phyloP scores from a whole-genome alignment of 2,888 invertebrate species.

The Dicranocentrus wangi region DNA sequence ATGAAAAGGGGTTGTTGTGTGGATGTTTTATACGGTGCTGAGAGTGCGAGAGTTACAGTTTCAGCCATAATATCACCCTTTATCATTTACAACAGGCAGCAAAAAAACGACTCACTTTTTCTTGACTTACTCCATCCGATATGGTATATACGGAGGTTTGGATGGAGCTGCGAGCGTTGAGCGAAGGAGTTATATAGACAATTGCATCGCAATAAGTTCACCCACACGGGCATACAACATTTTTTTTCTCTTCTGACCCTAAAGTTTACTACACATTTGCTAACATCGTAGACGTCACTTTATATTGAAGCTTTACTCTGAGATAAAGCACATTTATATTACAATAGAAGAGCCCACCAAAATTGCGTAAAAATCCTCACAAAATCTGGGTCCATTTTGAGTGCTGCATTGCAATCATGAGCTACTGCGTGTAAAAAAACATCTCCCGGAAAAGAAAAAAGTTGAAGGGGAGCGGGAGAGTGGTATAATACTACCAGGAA shows the following conservation, averaged over 20 bases:
- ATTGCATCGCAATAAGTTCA: conserved; percentile 42
- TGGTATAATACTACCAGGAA: too few species aligned
- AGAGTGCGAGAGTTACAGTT: conserved; percentile 61
- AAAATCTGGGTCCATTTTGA: conserved; percentile 15
- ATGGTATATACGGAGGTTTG: background rate
- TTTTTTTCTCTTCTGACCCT: conserved; percentile 30
- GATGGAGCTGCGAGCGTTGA: conserved; percentile 1
- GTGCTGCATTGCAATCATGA: background rate
- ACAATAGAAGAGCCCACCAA: conserved; percentile 54
- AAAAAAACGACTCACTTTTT: background rate
- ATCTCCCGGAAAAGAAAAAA: too few species aligned
- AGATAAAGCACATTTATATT: conserved; percentile 52
- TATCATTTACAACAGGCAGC: conserved; percentile 48
- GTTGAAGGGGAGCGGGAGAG: too few species aligned
- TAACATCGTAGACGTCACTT: conserved; percentile 51
- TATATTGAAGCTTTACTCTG: conserved; percentile 53
- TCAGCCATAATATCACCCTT: conserved; percentile 52
- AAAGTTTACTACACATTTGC: conserved; percentile 59
- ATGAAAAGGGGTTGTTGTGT: conserved; percentile 59
- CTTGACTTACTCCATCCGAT: background rate
- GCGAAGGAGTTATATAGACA: background rate
- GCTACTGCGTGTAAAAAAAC: background rate
- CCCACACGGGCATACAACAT: too few species aligned
- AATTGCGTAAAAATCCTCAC: conserved; percentile 54
- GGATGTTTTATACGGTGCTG: conserved; percentile 38